Base-by-base conservation (phyloP, 2,113 vertebrate genomes). In the Leptobrachium leishanense region DNA sequence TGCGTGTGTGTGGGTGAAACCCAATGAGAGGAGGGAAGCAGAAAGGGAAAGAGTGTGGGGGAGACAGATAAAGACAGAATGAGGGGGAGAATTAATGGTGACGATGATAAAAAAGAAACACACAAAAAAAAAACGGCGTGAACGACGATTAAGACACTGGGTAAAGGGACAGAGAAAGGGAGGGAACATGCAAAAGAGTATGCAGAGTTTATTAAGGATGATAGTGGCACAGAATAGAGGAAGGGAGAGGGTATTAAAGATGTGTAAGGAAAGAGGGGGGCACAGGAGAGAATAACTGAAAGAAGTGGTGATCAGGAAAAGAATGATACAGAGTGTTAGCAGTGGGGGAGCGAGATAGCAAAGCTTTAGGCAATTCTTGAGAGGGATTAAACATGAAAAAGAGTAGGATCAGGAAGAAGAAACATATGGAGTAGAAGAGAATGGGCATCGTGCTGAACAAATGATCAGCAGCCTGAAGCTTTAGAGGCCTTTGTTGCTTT, bases 81-180 rank as follows among this genome's bases (percentile, higher is more conserved):
- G 78, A 74, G 78, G 78, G 78, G 78, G 78, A 81, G 78, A 81
- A 81, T 74, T 71, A 81, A 74, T 81, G 68, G 78, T 44, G 63
- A 73, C 50, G 15, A 74, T 15, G 72, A 74, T 81, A 63, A 67
- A 15, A 63, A 73, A 68, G 70, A 65, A 31, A 31, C 20, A 31
- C 20, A 31, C 20, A 31, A 31, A 31, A 31, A 31, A 31, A 63
- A 74, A 73, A 0, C 6, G 71, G 54, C 62, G 54, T 62, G 46
- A 41, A 53, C 46, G 12, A 43, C 63, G 59, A 66, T 13, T 41
- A 62, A 42, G 66, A 71, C 42, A 46, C 12, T 77, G 57, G 68
- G 59, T 44, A 77, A 59, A 65, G 55, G 67, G 20, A 66, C 50
- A 70, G 68, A 50, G 43, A 40, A 31, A 40, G 43, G 3, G 44